Evolutionary conservation across 2,797 vertebrate species (phyloP).

Genomic region (Betta splendens): DNA sequence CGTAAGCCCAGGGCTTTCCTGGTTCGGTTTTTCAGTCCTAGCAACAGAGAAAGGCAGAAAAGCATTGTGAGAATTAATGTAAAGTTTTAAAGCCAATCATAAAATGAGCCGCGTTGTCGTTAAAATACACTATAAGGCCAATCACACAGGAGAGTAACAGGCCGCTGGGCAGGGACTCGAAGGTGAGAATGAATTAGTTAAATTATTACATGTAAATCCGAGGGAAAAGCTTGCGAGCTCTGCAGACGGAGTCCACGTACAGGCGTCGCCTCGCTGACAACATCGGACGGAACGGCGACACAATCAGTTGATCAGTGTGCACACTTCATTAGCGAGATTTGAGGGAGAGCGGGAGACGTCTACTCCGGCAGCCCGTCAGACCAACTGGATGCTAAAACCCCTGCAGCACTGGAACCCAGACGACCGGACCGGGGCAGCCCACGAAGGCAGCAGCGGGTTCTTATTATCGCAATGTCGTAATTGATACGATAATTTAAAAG

Average conservation of each 20-base stretch:
- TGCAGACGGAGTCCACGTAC: constrained; percentile 20
- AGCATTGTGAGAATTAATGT: constrained; percentile 25
- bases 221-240: constrained; percentile 31
- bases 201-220: constrained; percentile 19
- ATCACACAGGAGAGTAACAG: constrained; percentile 26
- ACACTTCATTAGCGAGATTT: constrained; percentile 61
- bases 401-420: constrained; percentile 44
- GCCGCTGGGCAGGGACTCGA: constrained; percentile 7
- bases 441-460: too few species aligned
- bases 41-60: not conserved
- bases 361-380: constrained; percentile 29
- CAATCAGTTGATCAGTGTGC: constrained; percentile 52
- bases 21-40: constrained; percentile 98
- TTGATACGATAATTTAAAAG: too few species aligned
- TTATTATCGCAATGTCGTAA: too few species aligned
- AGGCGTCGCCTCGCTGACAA: constrained; percentile 33
- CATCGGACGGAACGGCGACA: constrained; percentile 33
- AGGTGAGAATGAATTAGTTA: constrained; percentile 14
- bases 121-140: constrained; percentile 39
- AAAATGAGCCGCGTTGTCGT: constrained; percentile 27
- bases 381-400: constrained; percentile 49
- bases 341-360: constrained; percentile 24
- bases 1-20: constrained; percentile 96
- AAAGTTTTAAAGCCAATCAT: constrained; percentile 9
- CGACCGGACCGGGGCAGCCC: constrained; percentile 17